Evolutionary conservation across 2,888 invertebrate species (phyloP), one percentile per base, ranked within the genome.

Genomic region (Stenodera caucasica): DNA sequence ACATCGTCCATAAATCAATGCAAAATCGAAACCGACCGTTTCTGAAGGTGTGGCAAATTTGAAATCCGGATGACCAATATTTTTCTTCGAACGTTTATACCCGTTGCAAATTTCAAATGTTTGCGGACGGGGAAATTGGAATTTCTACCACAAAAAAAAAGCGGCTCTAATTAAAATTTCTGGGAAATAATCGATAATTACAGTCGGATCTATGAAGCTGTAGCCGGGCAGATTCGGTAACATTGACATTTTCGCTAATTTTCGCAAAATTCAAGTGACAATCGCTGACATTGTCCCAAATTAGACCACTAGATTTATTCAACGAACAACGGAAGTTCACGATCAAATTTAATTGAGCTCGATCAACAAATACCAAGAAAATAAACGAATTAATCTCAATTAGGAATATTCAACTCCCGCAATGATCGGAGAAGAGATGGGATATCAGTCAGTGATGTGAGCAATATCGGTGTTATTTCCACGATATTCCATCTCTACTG

Each of bases 141-240:
- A 83, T 74, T 84, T 83, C 73, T 77, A 63, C 2, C 21, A n/a
- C 2, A 58, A 73, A 73, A 9, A 55, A 54, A 58, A 61, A 21
- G n/a, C n/a, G n/a, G n/a, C n/a, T n/a, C n/a, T 53, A 49, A 15
- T 33, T 51, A 9, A 11, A 12, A 9, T 18, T 30, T 51, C 51
- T 52, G 4, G 5, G n/a, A 33, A 52, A 21, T 18, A 56, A 45
- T 50, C 37, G 4, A 9, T 9, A 69, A 76, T 75, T 75, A 80
- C 80, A 12, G 86, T 86, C 3, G 88, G 86, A 77, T 90, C 88
- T 33, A 82, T 79, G 75, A 90, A 89, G 12, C 82, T 82, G 69
- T 87, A 84, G 54, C 90, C 90, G 7, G 90, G 90, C 57, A 90
- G 79, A 78, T 89, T 86, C 6, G 91, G 90, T 53, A 91, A 80